A percentile compares a stretch with the other conserved stretches of the same genome.
These are phyloP conservation scores for Plagodis pulveraria DNA, from an alignment of 2,888 invertebrate genomes.

Conservation along the genomic window DNA sequence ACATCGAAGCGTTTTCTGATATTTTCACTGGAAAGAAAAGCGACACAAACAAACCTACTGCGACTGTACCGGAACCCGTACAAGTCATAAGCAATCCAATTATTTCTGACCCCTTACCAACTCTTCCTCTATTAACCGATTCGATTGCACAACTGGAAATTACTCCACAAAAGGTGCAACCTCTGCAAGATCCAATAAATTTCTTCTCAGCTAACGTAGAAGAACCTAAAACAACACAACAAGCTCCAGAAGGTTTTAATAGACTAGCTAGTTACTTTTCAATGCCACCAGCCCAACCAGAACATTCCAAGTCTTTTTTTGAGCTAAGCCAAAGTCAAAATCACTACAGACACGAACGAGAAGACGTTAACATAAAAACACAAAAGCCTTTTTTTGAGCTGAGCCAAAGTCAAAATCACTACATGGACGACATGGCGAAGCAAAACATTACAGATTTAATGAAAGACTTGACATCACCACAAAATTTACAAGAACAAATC, in stretches of 20 bases:
- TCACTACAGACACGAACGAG: conserved; percentile 61
- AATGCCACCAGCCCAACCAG: conserved; percentile 65
- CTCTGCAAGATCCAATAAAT: conserved; percentile 60
- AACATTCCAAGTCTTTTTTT: conserved; percentile 79
- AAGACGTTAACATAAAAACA: neutral
- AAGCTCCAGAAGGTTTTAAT: conserved; percentile 52
- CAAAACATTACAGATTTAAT: conserved; percentile 59
- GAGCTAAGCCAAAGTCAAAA: conserved; percentile 78
- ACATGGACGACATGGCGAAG: conserved; percentile 34
- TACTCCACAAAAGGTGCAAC: conserved; percentile 22
- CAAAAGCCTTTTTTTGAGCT: conserved; percentile 73
- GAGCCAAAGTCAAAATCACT: conserved; percentile 49
- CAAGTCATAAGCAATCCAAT: neutral
- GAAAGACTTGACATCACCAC: conserved; percentile 63
- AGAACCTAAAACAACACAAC: conserved; percentile 19
- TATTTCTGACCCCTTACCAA: conserved; percentile 22
- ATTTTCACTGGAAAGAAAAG: neutral
- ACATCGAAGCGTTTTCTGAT: conserved; percentile 1
- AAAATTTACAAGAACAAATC: conserved; percentile 57
- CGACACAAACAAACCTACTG: neutral
- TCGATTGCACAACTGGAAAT: conserved; percentile 13
- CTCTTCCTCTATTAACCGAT: conserved; percentile 1
- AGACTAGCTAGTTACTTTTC: conserved; percentile 76
- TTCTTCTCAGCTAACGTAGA: conserved; percentile 53
- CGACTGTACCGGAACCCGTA: neutral